A percentile compares a stretch with the other conserved stretches of the same genome.
Conservation (phyloP, 2,797 vertebrate species). For the Potorous gilbertii region DNA sequence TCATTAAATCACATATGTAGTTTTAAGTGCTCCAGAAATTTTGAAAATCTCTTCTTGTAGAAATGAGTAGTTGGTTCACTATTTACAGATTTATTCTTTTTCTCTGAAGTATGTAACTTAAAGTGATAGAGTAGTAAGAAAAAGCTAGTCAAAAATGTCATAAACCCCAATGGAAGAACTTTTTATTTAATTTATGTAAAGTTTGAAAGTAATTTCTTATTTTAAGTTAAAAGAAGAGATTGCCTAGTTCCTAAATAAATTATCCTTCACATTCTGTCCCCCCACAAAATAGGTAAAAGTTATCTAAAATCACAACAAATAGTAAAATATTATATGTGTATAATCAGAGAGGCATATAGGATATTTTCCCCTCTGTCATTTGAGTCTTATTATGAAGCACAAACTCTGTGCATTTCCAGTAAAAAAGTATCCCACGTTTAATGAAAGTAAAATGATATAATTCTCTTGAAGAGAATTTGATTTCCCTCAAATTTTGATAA, state of each 20-base stretch:
- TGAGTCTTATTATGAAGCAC: slow-evolving; percentile 21
- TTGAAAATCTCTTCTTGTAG: background rate
- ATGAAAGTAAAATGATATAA: background rate
- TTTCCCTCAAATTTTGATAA: background rate
- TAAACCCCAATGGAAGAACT: slow-evolving; percentile 41
- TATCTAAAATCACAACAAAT: slow-evolving; percentile 52
- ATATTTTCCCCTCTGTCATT: slow-evolving; percentile 43
- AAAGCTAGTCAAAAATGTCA: slow-evolving; percentile 38
- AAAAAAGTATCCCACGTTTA: background rate
- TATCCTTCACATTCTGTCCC: slow-evolving; percentile 19
- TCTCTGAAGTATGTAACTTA: slow-evolving; percentile 53
- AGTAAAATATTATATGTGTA: slow-evolving; percentile 44
- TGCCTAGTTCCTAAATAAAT: slow-evolving; percentile 23
- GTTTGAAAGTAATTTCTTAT: slow-evolving; percentile 40
- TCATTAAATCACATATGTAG: slow-evolving; percentile 7
- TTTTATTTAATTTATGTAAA: slow-evolving; percentile 59
- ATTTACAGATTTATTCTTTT: slow-evolving; percentile 58
- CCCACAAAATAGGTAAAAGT: slow-evolving; percentile 49
- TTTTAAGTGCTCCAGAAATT: slow-evolving; percentile 23
- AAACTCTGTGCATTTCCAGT: background rate
- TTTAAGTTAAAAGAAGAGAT: slow-evolving; percentile 57
- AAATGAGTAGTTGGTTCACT: slow-evolving; percentile 49
- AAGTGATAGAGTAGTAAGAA: slow-evolving; percentile 52
- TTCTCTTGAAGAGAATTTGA: background rate
- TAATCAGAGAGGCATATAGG: slow-evolving; percentile 56